phyloP scores from a whole-genome alignment of 1,140 invertebrate species.

The Papilio polyxenes region DNA sequence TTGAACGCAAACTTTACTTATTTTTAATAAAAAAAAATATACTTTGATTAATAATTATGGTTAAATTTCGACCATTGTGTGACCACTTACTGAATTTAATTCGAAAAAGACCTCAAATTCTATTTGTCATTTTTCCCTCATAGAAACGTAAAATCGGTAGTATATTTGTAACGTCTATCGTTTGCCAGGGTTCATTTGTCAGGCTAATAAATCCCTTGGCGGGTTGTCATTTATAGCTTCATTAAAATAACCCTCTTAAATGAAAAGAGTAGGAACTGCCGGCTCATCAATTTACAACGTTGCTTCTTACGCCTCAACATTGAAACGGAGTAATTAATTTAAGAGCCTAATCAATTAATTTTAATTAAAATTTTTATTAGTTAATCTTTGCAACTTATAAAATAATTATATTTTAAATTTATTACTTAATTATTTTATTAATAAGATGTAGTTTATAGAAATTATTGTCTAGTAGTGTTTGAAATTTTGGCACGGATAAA shows the following conservation, averaged over 20 bases:
- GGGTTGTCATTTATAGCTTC: slow-evolving; percentile 17
- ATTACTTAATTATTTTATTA: too few relatives aligned
- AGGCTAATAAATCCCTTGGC: slow-evolving; percentile 6
- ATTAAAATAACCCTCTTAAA: slow-evolving; percentile 24
- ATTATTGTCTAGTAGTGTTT: too few relatives aligned
- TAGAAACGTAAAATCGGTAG: not conserved
- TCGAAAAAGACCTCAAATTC: too few relatives aligned
- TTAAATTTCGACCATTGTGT: too few relatives aligned
- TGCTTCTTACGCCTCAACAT: not conserved
- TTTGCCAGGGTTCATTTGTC: not conserved
- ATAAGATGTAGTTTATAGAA: too few relatives aligned
- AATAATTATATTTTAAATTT: not conserved
- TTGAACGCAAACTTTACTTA: too few relatives aligned
- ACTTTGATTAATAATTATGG: too few relatives aligned
- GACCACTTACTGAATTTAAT: too few relatives aligned
- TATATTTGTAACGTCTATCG: not conserved
- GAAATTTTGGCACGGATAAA: too few relatives aligned
- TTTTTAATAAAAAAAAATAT: too few relatives aligned
- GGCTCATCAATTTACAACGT: slow-evolving; percentile 13
- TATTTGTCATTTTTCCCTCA: not conserved
- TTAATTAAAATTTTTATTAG: not conserved
- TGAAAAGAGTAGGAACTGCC: not conserved
- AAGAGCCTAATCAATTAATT: not conserved
- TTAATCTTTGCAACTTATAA: not conserved
- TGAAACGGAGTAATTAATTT: slow-evolving; percentile 1